Evolutionary conservation across 2,113 vertebrate genomes (phyloP).

Genomic region (Phoenicopterus ruber): DNA sequence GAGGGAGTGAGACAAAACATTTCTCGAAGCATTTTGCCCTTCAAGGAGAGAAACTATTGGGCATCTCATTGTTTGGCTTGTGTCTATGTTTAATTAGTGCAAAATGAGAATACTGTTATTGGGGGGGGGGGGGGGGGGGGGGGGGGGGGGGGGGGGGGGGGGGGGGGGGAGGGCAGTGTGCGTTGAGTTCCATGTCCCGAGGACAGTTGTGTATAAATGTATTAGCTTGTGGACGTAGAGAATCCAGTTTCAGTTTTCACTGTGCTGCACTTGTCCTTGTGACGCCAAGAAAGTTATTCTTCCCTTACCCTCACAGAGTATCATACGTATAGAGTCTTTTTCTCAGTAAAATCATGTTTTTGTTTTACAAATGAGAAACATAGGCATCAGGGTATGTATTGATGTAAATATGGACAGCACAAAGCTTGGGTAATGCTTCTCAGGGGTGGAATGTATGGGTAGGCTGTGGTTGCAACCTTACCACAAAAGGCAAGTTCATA

Average conservation of each 20-base stretch:
- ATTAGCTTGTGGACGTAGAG: background rate
- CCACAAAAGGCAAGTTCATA: background rate
- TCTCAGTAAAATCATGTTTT: no score
- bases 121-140: no score
- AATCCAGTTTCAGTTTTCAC: background rate
- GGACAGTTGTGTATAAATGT: background rate
- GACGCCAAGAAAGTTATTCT: background rate
- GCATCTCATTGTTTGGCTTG: background rate
- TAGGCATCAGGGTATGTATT: background rate
- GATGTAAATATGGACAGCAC: background rate
- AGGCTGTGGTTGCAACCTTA: background rate
- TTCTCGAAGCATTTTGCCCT: background rate
- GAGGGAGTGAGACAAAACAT: background rate
- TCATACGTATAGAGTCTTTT: no score
- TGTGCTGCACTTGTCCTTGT: background rate
- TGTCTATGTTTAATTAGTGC: background rate
- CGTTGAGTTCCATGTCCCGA: background rate
- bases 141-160: no score
- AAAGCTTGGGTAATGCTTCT: background rate
- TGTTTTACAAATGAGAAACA: no score
- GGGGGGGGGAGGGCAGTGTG: background rate
- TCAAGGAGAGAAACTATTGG: background rate
- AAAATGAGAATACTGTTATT: background rate
- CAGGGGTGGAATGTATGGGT: background rate
- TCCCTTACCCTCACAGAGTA: no score